Evolutionary conservation across 2,888 invertebrate genomes (phyloP).

Genomic region (Acanthacorydalis orientalis): DNA sequence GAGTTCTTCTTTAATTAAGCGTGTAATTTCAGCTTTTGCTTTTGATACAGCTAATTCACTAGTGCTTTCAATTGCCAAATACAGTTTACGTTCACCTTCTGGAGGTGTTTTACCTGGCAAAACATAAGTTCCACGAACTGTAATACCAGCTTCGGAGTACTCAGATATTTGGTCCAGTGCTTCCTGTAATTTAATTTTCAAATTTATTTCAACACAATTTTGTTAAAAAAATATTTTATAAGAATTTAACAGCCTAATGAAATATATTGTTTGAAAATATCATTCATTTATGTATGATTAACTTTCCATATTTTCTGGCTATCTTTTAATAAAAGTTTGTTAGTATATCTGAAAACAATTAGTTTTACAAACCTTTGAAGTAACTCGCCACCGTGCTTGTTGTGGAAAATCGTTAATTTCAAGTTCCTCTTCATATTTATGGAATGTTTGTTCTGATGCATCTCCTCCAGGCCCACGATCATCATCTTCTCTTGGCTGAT

Average conservation of each 20-base stretch:
- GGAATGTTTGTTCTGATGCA: constrained; percentile 49
- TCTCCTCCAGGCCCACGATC: constrained; percentile 49
- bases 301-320: too few relatives aligned
- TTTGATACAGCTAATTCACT: constrained; percentile 91
- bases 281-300: too few relatives aligned
- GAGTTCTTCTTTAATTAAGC: constrained; percentile 95
- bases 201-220: too few relatives aligned
- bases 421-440: constrained; percentile 94
- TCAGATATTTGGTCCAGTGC: constrained; percentile 96
- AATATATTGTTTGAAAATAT: too few relatives aligned
- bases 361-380: constrained; percentile 54
- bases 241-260: too few relatives aligned
- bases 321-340: too few relatives aligned
- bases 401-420: constrained; percentile 99
- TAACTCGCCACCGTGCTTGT: constrained; percentile 95
- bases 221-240: constrained; percentile 9
- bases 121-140: constrained; percentile 94
- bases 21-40: constrained; percentile 92
- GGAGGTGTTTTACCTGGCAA: constrained; percentile 77
- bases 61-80: constrained; percentile 96
- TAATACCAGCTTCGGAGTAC: constrained; percentile 97
- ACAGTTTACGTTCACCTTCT: constrained; percentile 88
- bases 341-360: too few relatives aligned
- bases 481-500: constrained; percentile 83
- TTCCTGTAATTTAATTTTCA: constrained; percentile 42